Base-by-base conservation (phyloP, 2,113 vertebrate genomes). In the Mesoclemmys tuberculata region DNA sequence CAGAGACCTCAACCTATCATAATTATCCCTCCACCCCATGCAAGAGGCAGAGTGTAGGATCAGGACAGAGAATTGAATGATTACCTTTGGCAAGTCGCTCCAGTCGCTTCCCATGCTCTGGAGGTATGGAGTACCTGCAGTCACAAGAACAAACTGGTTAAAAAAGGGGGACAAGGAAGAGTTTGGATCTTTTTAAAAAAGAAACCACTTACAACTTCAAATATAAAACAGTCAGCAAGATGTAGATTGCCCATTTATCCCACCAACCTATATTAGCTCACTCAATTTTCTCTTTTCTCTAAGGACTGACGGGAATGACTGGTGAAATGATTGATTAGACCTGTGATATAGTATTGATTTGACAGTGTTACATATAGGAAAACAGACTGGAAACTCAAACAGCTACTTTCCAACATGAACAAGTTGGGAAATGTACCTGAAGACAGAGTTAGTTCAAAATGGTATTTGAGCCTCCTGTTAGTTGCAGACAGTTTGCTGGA, bases 41-140 rank as follows among this genome's bases (percentile, higher is more conserved):
- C 51, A 91, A 85, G 83, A 85, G 4, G 35, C 27, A 87, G 3
- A 44, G 68, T 14, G 54, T 5, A 27, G 74, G 74, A 64, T 22
- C 8, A 14, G 44, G 1, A 71, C 13, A 52, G 9, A 51, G 0
- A n/a, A 18, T 5, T 5, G 1, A 4, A 75, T 80, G n/a, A 38
- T 89, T 99, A 99, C 99, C 99, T 98, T 99, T 99, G 78, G 99
- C 99, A 8, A 99, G 99, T 56, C 99, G 99, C 90, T 99, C 99
- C 96, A 99, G 88, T 14, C 99, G 97, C 89, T 99, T 99, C 58
- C 99, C 99, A 1, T 99, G 99, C 89, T 99, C 99, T 18, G 99
- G 99, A 46, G 99, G 99, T 27, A 99, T 98, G 1, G 98, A 98
- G 46, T 99, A 99, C 99, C 99, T 99, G 93, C 27, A 97, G 91